These are phyloP conservation scores for Metaphire vulgaris DNA, from an alignment of 1,140 invertebrate genomes.

Conservation along the genomic window DNA sequence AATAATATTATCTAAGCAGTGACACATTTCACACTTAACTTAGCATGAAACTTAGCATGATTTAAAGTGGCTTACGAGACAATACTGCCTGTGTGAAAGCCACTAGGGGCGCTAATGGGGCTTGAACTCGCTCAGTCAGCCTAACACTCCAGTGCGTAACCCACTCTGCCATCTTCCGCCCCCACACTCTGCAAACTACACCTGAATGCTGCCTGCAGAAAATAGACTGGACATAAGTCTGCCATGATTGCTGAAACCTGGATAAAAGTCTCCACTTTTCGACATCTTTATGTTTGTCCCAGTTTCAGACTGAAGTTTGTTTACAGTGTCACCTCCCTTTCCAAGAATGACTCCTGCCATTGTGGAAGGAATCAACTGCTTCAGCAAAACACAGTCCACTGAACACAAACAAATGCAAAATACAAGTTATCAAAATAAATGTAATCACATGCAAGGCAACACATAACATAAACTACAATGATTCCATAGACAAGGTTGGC, in stretches of 20 bases:
- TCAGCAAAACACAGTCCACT: constrained; percentile 61
- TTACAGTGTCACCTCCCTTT: constrained; percentile 94
- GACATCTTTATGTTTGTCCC: constrained; percentile 95
- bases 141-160: neutral
- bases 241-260: no score
- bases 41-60: no score
- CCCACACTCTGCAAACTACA: no score
- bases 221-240: no score
- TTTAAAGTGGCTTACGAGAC: neutral
- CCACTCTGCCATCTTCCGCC: neutral
- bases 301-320: constrained; percentile 89
- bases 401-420: no score
- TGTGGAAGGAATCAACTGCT: constrained; percentile 89
- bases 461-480: no score
- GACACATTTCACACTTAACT: no score
- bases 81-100: neutral
- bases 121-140: neutral
- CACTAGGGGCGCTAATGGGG: neutral
- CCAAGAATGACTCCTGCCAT: constrained; percentile 95
- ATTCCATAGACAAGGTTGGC: no score
- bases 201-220: no score
- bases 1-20: no score
- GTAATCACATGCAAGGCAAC: no score
- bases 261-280: constrained; percentile 94
- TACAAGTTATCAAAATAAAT: no score